Base-by-base conservation (phyloP, 2,113 vertebrate species). In the Oncorhynchus masou region DNA sequence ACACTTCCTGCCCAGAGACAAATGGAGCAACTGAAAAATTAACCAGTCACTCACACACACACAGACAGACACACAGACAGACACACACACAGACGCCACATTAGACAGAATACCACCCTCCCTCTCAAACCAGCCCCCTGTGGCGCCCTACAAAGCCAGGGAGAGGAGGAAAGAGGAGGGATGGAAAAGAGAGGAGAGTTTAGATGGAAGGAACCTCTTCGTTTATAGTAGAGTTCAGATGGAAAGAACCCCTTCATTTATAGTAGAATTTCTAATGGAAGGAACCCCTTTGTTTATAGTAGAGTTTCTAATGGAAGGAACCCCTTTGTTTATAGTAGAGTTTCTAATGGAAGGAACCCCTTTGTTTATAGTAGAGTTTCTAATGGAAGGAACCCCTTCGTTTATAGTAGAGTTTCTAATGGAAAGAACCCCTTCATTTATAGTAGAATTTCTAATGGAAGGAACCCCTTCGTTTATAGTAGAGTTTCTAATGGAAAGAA, bases 171-270 rank as follows among this genome's bases (percentile, higher is more conserved):
- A 1, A 51, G 15, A 60, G 31, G 31, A 31, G 4, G 57, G 57
- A n/a, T 59, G 57, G 49, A 59, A 59, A n/a, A 22, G 57, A 60
- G 20, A 60, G 31, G 31, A 31, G 5, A 31, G 31, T 31, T 31
- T 0, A 4, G 0, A 29, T 29, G 29, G 29, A 29, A 29, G 29
- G n/a, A n/a, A n/a, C n/a, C n/a, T n/a, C n/a, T n/a, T n/a, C n/a
- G n/a, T n/a, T n/a, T n/a, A n/a, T n/a, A n/a, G n/a, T n/a, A 22
- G 29, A 29, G 29, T 29, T 29, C 2, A 4, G 0, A 90, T 29
- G 29, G 29, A 29, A 59, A 1, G 54, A n/a, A 59, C n/a, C 54
- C 1, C 7, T 48, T 48, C 12, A 9, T 12, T 48, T 9, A 48
- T 48, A 48, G 45, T 29, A 22, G 29, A 29, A 3, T 29, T 29